Base-by-base conservation (phyloP, 2,888 invertebrate species). In the Lysandra bellargus region DNA sequence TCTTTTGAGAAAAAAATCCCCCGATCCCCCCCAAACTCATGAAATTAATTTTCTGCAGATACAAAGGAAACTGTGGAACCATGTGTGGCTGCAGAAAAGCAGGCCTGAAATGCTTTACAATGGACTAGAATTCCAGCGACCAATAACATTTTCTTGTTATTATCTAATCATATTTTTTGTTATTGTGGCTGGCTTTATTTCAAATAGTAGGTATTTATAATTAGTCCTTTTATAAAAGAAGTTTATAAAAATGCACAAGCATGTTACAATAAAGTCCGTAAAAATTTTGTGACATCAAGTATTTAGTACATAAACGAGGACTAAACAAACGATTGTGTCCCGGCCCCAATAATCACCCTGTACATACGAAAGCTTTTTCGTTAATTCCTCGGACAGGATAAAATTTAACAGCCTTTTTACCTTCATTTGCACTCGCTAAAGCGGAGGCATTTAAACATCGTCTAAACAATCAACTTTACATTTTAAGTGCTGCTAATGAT, bases 391-490 rank as follows among this genome's bases (percentile, higher is more conserved):
- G 44, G 74, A 74, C 74, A 74, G 40, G 40, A 74, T 30, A 74
- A 44, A 74, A 44, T 40, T 37, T 40, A 73, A 40, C 73, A 74
- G 74, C 44, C n/a, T n/a, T 73, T 73, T 74, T n/a, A n/a, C 74
- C 40, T 74, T 74, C 74, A 74, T 74, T 74, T 44, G 40, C 74
- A 44, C 40, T 44, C 23, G 74, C 44, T 74, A 7, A 74, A n/a
- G n/a, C 69, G 69, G 33, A 14, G 69, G 74, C 44, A 23, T 44
- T 44, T 44, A 44, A 74, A 74, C n/a, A 44, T 17, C 9, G n/a
- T 44, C 44, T 44, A 74, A 74, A 74, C 74, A 74, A 74, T 74
- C 74, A n/a, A 44, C 69, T 33, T 74, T 74, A 74, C 74, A 74
- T 74, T 64, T 61, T 61, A 23, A 61, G 61, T 61, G 61, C 61